Base-by-base conservation (phyloP, 2,113 vertebrate genomes). In the Brienomyrus longianalis region DNA sequence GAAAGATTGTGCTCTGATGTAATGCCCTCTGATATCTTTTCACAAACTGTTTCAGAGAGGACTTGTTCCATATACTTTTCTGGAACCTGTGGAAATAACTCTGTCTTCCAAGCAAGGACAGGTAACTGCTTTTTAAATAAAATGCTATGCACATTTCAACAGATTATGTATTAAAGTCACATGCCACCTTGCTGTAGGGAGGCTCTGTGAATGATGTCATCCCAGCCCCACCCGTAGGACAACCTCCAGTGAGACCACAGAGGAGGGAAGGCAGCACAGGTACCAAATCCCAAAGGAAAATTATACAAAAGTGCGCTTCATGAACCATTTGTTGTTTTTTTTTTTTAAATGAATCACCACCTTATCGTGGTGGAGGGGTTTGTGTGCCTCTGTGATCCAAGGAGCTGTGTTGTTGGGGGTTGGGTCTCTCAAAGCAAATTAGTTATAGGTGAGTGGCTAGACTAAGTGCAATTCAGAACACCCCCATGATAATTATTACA, bases 61-160 rank as follows among this genome's bases (percentile, higher is more conserved):
- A 31, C 97, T 99, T 0, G 97, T 99, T 86, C 98, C 98, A 52
- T 98, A 97, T 91, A 99, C 99, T 93, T 99, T 95, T 91, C 96
- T 99, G 0, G 97, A 98, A 86, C 96, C 95, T 0, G 80, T 98
- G 87, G 97, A 98, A 91, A 96, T 98, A 85, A 96, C 95, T 39
- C 93, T 97, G 91, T 95, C 94, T 43, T 92, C 95, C 19, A 95
- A 96, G 93, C 91, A 94, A 74, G 90, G 90, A 17, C 96, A 95
- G 96, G 98, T 98, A 93, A 96, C 77, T 80, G 48, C 13, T 31
- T 47, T 86, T 90, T 45, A 50, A 74, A n/a, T 8, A n/a, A 80
- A 70, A 74, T n/a, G 43, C 31, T 48, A 27, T 27, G 31, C 35
- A 50, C 47, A 59, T 59, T 5, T 27, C 2, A 0, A 48, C 21